phyloP scores from a whole-genome alignment of 2,888 invertebrate species.

The Ferrisia virgata region DNA sequence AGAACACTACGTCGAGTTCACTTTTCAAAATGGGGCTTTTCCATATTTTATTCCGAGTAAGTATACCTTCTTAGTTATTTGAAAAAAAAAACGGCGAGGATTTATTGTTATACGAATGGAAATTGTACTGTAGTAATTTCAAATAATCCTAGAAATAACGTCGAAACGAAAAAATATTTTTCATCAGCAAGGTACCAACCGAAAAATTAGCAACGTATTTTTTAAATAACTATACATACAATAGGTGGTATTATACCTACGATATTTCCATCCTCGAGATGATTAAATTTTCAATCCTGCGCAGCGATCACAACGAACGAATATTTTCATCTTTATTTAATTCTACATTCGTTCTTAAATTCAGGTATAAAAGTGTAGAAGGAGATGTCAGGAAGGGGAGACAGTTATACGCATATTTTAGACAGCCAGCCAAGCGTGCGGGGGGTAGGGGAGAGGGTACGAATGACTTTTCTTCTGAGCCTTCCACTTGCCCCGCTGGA shows the following conservation, averaged over 20 bases:
- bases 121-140: constrained; percentile 3
- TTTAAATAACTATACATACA: not conserved
- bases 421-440: too few relatives aligned
- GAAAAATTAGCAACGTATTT: not conserved
- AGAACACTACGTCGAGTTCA: not conserved
- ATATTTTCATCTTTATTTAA: too few relatives aligned
- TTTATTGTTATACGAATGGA: not conserved
- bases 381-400: too few relatives aligned
- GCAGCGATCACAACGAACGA: not conserved
- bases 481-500: too few relatives aligned
- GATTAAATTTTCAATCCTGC: not conserved
- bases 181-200: not conserved
- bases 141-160: not conserved
- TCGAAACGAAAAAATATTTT: not conserved
- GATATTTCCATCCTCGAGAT: not conserved
- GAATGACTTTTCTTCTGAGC: too few relatives aligned
- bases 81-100: not conserved
- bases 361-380: too few relatives aligned
- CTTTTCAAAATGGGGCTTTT: not conserved
- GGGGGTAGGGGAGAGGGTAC: too few relatives aligned
- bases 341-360: too few relatives aligned
- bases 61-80: not conserved
- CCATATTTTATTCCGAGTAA: not conserved
- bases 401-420: too few relatives aligned
- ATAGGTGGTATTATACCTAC: not conserved